Percentiles rank a stretch among this genome's conserved stretches.
Evolutionary conservation across 1,140 invertebrate genomes (phyloP).

Genomic region (Drosophila lowei): DNA sequence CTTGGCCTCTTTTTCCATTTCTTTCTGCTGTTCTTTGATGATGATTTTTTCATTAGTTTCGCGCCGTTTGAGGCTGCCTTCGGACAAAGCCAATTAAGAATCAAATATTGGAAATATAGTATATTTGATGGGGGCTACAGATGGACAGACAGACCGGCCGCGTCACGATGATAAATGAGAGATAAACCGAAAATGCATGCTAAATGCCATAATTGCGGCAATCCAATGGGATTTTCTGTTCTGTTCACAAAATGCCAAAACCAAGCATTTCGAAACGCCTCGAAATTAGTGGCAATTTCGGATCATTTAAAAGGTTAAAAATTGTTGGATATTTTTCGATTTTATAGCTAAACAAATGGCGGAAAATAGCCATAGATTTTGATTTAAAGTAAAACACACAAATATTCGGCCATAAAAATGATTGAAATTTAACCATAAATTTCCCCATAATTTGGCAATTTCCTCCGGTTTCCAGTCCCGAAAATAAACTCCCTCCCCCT

Average conservation of each 20-base stretch:
- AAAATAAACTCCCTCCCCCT: slow-evolving; percentile 33
- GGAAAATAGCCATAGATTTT: slow-evolving; percentile 1
- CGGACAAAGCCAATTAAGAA: slow-evolving; percentile 47
- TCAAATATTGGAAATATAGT: slow-evolving; percentile 44
- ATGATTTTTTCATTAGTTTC: slow-evolving; percentile 75
- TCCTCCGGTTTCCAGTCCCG: slow-evolving; percentile 19
- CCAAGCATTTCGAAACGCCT: slow-evolving; percentile 46
- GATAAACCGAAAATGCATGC: slow-evolving; percentile 65
- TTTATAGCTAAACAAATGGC: neutral
- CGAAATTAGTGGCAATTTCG: slow-evolving; percentile 58
- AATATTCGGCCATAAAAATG: slow-evolving; percentile 14
- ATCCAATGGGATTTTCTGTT: slow-evolving; percentile 52
- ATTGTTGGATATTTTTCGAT: neutral
- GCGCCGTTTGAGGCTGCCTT: slow-evolving; percentile 60
- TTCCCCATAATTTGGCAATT: slow-evolving; percentile 35
- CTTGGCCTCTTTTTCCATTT: slow-evolving; percentile 26
- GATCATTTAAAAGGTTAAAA: slow-evolving; percentile 43
- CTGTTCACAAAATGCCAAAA: slow-evolving; percentile 52
- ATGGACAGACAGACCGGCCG: slow-evolving; percentile 14
- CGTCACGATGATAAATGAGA: slow-evolving; percentile 61
- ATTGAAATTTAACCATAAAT: slow-evolving; percentile 37
- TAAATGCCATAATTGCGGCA: slow-evolving; percentile 74
- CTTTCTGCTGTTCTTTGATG: slow-evolving; percentile 42
- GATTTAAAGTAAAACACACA: slow-evolving; percentile 12
- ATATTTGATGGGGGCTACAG: neutral